Base-by-base conservation (phyloP, 2,113 vertebrate species). In the Corvus hawaiiensis region DNA sequence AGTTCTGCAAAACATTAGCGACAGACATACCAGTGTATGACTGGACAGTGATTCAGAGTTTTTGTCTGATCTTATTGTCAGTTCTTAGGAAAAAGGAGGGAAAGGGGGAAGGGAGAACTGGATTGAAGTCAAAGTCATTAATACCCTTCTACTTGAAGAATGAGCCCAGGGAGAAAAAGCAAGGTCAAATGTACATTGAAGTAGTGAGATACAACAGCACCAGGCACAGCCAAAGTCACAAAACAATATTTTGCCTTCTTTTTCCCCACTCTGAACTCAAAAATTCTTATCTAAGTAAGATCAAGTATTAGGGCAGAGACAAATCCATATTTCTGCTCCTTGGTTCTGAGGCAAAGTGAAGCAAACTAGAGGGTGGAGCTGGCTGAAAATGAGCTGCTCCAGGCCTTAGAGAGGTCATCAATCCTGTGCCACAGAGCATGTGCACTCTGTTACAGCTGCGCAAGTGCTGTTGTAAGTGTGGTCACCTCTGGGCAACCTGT, bases 11-110 rank as follows among this genome's bases (percentile, higher is more conserved):
- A 95, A 66, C 43, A 66, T 35, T 59, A 88, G 23, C n/a, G 54
- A 32, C n/a, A 63, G 93, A 85, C 89, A 83, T 83, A 82, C 63
- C 75, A 63, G 9, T 6, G 21, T 55, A 61, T 93, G 87, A 81
- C 75, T 92, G 79, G 59, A 93, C 48, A 32, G 15, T 88, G 85
- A 95, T 58, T 93, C 93, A 86, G 82, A 74, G 71, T 24, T 91
- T 72, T 44, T 75, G 67, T 90, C 89, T 95, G 79, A 59, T 32
- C 46, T 55, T 4, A 32, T 32, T 55, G 55, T 66, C 63, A 59
- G 32, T 22, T 78, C 52, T 54, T 78, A 27, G 64, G 9, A 51
- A 90, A 87, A 90, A 48, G 8, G 2, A 49, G 56, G 21, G 1
- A 48, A 77, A 51, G n/a, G 9, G 28, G 27, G 17, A 87, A 90